Conservation (phyloP, 2,113 vertebrate species). For the Myanophis thanlyinensis region DNA sequence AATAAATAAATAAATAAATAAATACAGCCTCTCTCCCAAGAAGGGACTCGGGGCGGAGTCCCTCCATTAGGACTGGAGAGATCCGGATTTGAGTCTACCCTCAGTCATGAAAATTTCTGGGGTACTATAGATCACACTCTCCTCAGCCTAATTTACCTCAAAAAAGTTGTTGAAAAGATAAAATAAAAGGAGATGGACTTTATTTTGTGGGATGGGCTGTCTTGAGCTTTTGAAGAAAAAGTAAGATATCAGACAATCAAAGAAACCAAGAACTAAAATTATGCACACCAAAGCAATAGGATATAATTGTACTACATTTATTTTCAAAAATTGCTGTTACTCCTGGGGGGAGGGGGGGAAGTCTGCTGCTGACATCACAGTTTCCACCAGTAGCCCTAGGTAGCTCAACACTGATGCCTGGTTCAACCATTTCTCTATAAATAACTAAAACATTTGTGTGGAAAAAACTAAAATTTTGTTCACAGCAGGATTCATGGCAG, state of each 20-base stretch:
- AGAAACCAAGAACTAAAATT: background rate
- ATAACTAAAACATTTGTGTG: background rate
- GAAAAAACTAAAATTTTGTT: background rate
- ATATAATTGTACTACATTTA: background rate
- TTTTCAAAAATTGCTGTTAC: background rate
- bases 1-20: too few relatives aligned
- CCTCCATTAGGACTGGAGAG: background rate
- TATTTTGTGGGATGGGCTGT: background rate
- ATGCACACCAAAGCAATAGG: background rate
- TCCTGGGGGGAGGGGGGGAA: too few relatives aligned
- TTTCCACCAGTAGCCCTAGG: background rate
- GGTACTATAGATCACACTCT: background rate
- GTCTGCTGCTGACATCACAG: background rate
- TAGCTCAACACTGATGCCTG: background rate
- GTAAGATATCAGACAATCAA: background rate
- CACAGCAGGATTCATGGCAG: background rate
- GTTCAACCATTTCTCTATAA: background rate
- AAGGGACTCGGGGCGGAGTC: too few relatives aligned
- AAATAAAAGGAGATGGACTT: background rate
- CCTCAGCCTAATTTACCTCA: background rate
- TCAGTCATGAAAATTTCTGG: background rate
- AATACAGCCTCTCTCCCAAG: too few relatives aligned
- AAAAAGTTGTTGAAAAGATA: background rate
- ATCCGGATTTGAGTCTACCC: background rate
- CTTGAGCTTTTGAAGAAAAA: background rate